Evolutionary conservation across 1,140 invertebrate genomes (phyloP).

Genomic region (Arctopsyche grandis): DNA sequence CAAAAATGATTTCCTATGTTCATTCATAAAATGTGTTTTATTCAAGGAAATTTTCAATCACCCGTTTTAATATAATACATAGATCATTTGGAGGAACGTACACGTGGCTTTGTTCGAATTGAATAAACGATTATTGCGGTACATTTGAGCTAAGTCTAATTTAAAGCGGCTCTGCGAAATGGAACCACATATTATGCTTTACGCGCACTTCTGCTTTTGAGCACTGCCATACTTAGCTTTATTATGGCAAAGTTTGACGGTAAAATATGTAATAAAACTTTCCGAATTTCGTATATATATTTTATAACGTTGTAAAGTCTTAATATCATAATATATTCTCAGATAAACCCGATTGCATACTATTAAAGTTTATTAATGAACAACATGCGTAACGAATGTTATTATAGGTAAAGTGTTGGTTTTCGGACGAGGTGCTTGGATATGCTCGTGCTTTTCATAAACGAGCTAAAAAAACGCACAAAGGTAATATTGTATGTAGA

Average conservation of each 20-base stretch:
- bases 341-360: not conserved
- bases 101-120: too few relatives aligned
- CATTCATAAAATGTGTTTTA: too few relatives aligned
- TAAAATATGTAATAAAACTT: slow-evolving; percentile 22
- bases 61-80: too few relatives aligned
- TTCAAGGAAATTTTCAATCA: too few relatives aligned
- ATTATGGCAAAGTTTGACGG: slow-evolving; percentile 9
- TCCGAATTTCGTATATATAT: not conserved
- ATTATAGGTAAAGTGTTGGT: not conserved
- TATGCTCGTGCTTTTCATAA: too few relatives aligned
- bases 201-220: not conserved
- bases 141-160: not conserved
- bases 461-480: too few relatives aligned
- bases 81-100: too few relatives aligned
- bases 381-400: too few relatives aligned
- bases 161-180: not conserved
- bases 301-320: not conserved
- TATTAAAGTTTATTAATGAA: not conserved
- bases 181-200: not conserved
- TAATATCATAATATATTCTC: not conserved
- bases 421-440: not conserved
- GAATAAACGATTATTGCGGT: too few relatives aligned
- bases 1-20: too few relatives aligned
- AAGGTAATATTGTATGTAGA: too few relatives aligned
- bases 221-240: not conserved